These are phyloP conservation scores for Maconellicoccus hirsutus DNA, from an alignment of 1,140 invertebrate species.

Conservation along the genomic window DNA sequence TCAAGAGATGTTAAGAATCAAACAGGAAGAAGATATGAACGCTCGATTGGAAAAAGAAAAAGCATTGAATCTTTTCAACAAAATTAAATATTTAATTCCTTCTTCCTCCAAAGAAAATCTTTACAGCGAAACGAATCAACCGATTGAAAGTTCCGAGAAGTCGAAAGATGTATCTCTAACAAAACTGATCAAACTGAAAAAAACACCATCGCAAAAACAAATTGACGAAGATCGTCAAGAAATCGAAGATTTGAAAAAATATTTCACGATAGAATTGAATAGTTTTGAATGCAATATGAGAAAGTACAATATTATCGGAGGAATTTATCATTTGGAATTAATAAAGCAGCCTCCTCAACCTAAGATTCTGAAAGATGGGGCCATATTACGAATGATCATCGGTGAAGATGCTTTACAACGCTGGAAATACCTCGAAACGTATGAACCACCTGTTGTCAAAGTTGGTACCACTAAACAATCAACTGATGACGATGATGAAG, in stretches of 20 bases:
- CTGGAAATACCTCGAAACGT: conserved; percentile 27
- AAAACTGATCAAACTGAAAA: not conserved
- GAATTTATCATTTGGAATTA: conserved; percentile 49
- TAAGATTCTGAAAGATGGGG: conserved; percentile 32
- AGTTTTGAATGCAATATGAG: not conserved
- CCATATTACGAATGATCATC: conserved; percentile 26
- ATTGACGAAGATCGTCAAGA: not conserved
- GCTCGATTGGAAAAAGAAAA: not conserved
- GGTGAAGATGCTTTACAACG: conserved; percentile 22
- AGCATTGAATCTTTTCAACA: not conserved
- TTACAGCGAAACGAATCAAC: not conserved
- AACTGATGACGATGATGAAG: conserved; percentile 27
- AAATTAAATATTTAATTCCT: conserved; percentile 1
- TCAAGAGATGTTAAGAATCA: not conserved
- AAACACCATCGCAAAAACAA: not conserved
- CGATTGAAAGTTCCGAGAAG: not conserved
- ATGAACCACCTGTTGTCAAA: conserved; percentile 25
- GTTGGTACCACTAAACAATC: conserved; percentile 23
- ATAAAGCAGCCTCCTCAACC: conserved; percentile 52
- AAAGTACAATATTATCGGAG: conserved; percentile 44
- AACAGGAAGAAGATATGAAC: not conserved
- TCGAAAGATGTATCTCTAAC: not conserved
- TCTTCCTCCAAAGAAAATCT: not conserved
- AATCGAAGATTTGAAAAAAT: not conserved
- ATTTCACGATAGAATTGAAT: not conserved